Evolutionary conservation across 1,140 invertebrate genomes (phyloP).

Genomic region (Calosoma granatense): DNA sequence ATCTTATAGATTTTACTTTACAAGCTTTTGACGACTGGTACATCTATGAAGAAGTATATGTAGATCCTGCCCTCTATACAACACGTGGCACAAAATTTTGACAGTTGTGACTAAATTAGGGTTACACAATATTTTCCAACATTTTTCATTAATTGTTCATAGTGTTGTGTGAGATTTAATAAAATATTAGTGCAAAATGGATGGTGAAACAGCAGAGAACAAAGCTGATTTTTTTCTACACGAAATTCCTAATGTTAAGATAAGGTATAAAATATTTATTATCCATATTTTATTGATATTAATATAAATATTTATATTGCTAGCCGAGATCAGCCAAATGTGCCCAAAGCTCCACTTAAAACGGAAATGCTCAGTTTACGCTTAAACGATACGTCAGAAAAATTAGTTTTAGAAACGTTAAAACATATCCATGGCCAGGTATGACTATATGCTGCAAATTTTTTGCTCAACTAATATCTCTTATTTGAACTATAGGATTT

Average conservation of each 20-base stretch:
- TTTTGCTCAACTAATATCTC: conserved; percentile 12
- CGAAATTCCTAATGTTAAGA: conserved; percentile 27
- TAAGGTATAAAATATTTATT: conserved; percentile 20
- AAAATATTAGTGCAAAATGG: conserved; percentile 19
- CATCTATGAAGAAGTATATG: too few relatives aligned
- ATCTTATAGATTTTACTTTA: too few relatives aligned
- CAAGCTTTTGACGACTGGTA: too few relatives aligned
- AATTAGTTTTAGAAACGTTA: conserved; percentile 57
- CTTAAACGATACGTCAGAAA: conserved; percentile 52
- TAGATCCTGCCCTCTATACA: not conserved
- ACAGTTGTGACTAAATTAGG: not conserved
- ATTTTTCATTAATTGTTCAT: not conserved
- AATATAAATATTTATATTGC: conserved; percentile 13
- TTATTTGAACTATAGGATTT: conserved; percentile 36
- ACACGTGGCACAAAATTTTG: not conserved
- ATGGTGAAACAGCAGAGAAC: conserved; percentile 25
- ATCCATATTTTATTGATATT: not conserved
- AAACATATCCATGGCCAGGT: conserved; percentile 56
- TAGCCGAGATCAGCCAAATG: conserved; percentile 19
- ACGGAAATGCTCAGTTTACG: conserved; percentile 60
- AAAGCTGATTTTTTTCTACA: conserved; percentile 29
- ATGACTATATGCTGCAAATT: conserved; percentile 13
- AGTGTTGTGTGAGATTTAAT: not conserved
- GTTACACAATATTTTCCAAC: not conserved
- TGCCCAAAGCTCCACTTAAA: conserved; percentile 41